Percentiles rank a stretch among this genome's conserved stretches.
Evolutionary conservation across 2,113 vertebrate genomes (phyloP).

Genomic region (Agapornis roseicollis): DNA sequence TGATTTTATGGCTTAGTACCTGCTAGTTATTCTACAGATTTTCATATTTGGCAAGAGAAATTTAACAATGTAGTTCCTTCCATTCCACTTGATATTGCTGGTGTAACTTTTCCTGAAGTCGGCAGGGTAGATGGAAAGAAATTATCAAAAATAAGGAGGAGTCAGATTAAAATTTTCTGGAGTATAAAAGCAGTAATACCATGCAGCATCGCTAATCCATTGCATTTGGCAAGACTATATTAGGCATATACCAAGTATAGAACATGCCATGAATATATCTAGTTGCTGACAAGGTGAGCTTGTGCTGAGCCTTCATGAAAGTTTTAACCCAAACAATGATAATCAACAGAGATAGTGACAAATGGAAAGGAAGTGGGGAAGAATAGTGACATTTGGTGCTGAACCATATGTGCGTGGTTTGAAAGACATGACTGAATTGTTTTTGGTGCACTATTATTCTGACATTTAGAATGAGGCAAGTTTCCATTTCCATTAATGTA

Average conservation of each 20-base stretch:
- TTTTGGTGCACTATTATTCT: constrained; percentile 86
- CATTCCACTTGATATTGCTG: not conserved
- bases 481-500: constrained; percentile 87
- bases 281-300: constrained; percentile 43
- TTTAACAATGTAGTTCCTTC: not conserved
- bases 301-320: constrained; percentile 24
- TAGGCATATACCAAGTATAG: not conserved
- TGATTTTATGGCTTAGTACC: not conserved
- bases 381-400: constrained; percentile 84
- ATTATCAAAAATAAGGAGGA: not conserved
- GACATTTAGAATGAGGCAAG: constrained; percentile 86
- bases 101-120: not conserved
- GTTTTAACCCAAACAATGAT: constrained; percentile 71
- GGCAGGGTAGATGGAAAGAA: not conserved
- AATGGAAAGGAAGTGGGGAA: constrained; percentile 70
- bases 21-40: not conserved
- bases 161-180: not conserved
- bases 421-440: constrained; percentile 87
- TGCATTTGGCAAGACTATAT: not conserved
- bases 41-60: not conserved
- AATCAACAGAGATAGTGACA: constrained; percentile 64
- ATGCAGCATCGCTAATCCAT: not conserved
- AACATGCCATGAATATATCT: not conserved
- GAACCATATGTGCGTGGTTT: constrained; percentile 87
- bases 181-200: not conserved